A percentile compares a stretch with the other conserved stretches of the same genome.
Conservation (phyloP, 2,888 invertebrate species). For the Drosophila meridiana region DNA sequence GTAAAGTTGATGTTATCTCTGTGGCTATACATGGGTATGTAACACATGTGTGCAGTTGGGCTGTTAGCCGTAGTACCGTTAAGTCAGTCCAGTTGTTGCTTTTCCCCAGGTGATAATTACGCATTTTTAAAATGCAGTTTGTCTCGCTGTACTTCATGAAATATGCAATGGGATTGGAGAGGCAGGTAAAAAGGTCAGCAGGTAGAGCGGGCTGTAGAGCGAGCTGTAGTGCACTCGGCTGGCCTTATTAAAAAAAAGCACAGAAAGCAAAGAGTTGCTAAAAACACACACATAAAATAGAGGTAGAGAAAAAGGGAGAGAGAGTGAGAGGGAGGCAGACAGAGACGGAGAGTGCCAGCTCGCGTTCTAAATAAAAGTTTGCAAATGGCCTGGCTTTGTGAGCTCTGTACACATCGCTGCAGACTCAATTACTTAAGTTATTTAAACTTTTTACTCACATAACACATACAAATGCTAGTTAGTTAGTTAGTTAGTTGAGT, state of each 20-base stretch:
- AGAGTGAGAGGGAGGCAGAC: background rate
- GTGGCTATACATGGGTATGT: background rate
- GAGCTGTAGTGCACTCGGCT: slow-evolving; percentile 2
- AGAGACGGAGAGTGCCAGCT: background rate
- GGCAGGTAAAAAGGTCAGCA: background rate
- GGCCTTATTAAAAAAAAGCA: slow-evolving; percentile 40
- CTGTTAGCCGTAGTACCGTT: slow-evolving; percentile 11
- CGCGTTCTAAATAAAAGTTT: background rate
- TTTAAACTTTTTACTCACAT: slow-evolving; percentile 13
- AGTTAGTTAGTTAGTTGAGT: background rate
- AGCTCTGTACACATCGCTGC: slow-evolving; percentile 5
- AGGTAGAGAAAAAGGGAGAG: background rate
- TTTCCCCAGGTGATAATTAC: slow-evolving; percentile 68
- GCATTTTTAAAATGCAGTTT: slow-evolving; percentile 62
- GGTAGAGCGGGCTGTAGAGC: background rate
- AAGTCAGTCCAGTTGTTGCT: slow-evolving; percentile 53
- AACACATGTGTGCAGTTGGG: background rate
- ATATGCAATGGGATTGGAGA: slow-evolving; percentile 32
- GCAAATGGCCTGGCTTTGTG: slow-evolving; percentile 15
- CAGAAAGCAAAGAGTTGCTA: slow-evolving; percentile 26
- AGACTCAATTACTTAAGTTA: slow-evolving; percentile 17
- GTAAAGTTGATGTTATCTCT: slow-evolving; percentile 27
- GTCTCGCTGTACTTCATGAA: slow-evolving; percentile 33
- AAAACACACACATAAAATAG: slow-evolving; percentile 2
- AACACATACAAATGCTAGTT: background rate